Percentiles rank a stretch among this genome's conserved stretches.
These are phyloP conservation scores for Aphis craccivora DNA, from an alignment of 1,140 invertebrate species.

Conservation along the genomic window DNA sequence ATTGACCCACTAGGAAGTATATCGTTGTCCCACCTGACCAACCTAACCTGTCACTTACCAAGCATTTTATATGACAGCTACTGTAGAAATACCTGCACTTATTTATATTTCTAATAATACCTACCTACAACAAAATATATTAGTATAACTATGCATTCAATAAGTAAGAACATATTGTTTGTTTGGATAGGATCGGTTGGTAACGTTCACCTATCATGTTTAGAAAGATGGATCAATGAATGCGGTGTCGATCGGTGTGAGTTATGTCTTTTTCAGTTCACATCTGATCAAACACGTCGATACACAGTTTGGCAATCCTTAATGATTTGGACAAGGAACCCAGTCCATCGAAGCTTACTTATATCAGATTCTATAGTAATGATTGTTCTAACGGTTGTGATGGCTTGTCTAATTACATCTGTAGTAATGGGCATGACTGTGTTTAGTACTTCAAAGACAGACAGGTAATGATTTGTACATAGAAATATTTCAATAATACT, in stretches of 20 bases:
- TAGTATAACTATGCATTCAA: not conserved
- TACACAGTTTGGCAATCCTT: constrained; percentile 52
- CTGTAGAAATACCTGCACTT: too few relatives aligned
- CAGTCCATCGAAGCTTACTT: not conserved
- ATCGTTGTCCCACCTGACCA: too few relatives aligned
- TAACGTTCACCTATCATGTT: constrained; percentile 72
- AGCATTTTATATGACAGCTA: too few relatives aligned
- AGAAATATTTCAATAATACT: too few relatives aligned
- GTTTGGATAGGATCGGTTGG: constrained; percentile 69
- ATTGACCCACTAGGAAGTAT: too few relatives aligned
- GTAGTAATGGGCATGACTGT: not conserved
- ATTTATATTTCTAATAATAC: too few relatives aligned
- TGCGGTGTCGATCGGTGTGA: constrained; percentile 70
- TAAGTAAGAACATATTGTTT: not conserved
- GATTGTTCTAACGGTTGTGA: not conserved
- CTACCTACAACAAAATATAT: too few relatives aligned
- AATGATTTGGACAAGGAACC: not conserved
- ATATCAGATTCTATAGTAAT: not conserved
- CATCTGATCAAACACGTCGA: constrained; percentile 61
- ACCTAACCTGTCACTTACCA: too few relatives aligned
- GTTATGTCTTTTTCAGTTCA: constrained; percentile 69
- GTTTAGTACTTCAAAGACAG: too few relatives aligned
- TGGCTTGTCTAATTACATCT: not conserved
- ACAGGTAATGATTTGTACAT: not conserved
- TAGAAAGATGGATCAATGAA: constrained; percentile 76